Base-by-base conservation (phyloP, 2,888 invertebrate species). In the Drosophila imparisetae region DNA sequence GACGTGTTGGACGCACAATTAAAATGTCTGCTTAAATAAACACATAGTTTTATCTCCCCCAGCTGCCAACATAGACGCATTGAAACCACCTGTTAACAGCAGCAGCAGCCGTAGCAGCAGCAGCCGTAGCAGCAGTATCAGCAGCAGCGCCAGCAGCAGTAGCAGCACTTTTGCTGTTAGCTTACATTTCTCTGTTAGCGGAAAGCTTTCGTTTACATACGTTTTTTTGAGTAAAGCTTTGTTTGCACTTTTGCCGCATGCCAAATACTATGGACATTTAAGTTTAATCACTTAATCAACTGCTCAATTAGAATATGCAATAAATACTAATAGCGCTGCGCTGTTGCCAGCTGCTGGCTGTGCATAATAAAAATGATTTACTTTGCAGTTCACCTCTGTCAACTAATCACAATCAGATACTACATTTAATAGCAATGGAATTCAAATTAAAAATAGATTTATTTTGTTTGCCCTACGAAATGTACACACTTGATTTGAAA, bases 21-120 rank as follows among this genome's bases (percentile, higher is more conserved):
- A 81, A 85, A 84, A 68, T 61, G 89, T 84, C 82, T 69, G 64
- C 69, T 54, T 75, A 81, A 70, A 34, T 38, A 65, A 69, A 69
- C n/a, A 70, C 8, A 78, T 40, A 15, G 58, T 66, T 70, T 86
- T 78, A 76, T 84, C 85, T 67, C 40, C 29, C 24, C 30, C 59
- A 50, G 21, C 57, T 49, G 61, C 49, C 32, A 62, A 54, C 42
- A 59, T 50, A 40, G 53, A 48, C 38, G 69, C 75, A 60, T 36
- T 34, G 38, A 42, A 76, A 75, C 86, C 83, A 83, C 83, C 87
- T 83, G 83, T 83, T 73, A 75, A 54, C 83, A 49, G 45, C 13
- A 21, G 45, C 13, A 21, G 42, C 42, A 13, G 6, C 3, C 2
- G 42, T 1, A 21, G 42, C 11, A 42, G 21, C 42, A 42, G 7